phyloP scores from a whole-genome alignment of 2,113 vertebrate genomes.

The Clinocottus analis region DNA sequence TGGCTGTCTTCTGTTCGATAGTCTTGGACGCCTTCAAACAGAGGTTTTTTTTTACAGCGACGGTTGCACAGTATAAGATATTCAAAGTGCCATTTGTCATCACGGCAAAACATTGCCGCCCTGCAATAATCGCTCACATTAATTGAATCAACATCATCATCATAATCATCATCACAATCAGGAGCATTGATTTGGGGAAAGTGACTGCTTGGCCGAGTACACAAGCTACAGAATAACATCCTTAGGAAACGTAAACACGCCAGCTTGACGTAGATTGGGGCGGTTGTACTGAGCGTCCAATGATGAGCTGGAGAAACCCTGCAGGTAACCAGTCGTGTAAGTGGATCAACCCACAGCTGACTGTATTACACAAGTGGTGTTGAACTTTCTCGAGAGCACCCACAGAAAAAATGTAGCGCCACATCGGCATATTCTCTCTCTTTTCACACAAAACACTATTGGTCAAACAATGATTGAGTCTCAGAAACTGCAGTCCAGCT shows the following conservation, averaged over 20 bases:
- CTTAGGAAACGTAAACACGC: conserved; percentile 19
- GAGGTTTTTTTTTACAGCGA: conserved; percentile 19
- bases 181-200: conserved; percentile 49
- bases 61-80: conserved; percentile 20
- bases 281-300: conserved; percentile 19
- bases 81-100: conserved; percentile 57
- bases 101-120: conserved; percentile 55
- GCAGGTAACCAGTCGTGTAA: conserved; percentile 49
- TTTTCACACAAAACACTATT: not conserved
- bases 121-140: conserved; percentile 41
- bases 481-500: not conserved
- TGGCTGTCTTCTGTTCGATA: not conserved
- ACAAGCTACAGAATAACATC: conserved; percentile 35
- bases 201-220: conserved; percentile 46
- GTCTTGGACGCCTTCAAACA: conserved; percentile 19
- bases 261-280: conserved; percentile 48
- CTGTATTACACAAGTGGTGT: conserved; percentile 32
- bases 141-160: conserved; percentile 52
- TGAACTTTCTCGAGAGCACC: conserved; percentile 17
- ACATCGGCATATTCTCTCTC: conserved; percentile 7
- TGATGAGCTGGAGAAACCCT: conserved; percentile 23
- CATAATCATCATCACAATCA: conserved; percentile 44
- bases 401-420: not conserved
- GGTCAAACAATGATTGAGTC: conserved; percentile 8
- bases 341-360: conserved; percentile 53